Conservation (phyloP, 2,888 invertebrate genomes). For the Falcaria lacertinaria region DNA sequence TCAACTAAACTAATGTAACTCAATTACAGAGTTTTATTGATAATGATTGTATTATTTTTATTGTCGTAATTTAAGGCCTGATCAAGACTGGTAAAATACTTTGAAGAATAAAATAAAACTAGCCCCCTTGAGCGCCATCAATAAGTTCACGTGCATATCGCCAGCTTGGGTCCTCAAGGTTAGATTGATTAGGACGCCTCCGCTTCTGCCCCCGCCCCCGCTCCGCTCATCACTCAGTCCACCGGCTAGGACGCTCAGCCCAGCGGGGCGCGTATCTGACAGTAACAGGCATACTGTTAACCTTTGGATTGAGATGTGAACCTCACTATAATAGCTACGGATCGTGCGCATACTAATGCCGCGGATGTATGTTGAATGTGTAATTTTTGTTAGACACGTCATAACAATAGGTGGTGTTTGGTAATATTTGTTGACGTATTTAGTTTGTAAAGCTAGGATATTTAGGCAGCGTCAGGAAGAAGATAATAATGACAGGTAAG, state of each 20-base stretch:
- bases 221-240: conserved; percentile 16
- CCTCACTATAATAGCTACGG: conserved; percentile 63
- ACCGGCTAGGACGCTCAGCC: conserved; percentile 46
- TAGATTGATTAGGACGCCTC: too few relatives aligned
- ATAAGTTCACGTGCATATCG: too few relatives aligned
- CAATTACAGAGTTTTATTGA: too few relatives aligned
- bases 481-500: too few relatives aligned
- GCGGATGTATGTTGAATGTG: conserved; percentile 21
- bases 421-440: neutral
- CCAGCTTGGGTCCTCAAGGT: too few relatives aligned
- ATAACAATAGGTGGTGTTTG: neutral
- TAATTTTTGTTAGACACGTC: conserved; percentile 3
- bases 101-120: too few relatives aligned
- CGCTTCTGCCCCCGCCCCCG: conserved; percentile 7
- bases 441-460: neutral
- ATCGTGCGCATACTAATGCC: conserved; percentile 39
- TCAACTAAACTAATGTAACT: too few relatives aligned
- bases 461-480: too few relatives aligned
- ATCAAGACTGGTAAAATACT: too few relatives aligned
- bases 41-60: too few relatives aligned
- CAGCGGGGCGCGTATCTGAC: conserved; percentile 76
- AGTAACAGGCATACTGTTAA: conserved; percentile 77
- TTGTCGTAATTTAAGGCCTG: too few relatives aligned
- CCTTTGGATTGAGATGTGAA: conserved; percentile 78
- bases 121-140: too few relatives aligned